Base-by-base conservation (phyloP, 2,888 invertebrate species). In the Zaprionus obscuricornis region DNA sequence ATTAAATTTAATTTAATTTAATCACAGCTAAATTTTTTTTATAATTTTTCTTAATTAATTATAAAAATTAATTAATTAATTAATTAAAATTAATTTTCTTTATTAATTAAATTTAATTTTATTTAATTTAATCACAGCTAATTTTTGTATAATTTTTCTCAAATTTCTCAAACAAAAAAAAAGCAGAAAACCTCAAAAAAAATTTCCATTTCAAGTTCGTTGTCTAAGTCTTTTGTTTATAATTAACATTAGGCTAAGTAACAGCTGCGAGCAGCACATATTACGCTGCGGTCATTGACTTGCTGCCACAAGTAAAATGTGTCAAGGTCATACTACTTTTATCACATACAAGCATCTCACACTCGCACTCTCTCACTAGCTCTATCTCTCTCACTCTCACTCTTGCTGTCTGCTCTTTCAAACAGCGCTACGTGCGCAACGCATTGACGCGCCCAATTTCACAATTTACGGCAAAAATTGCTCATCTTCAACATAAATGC, bases 391-490 rank as follows among this genome's bases (percentile, higher is more conserved):
- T 18, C 62, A 7, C 7, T 40, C 10, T 36, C 34, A 1, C 3
- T 7, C 3, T 7, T 14, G 4, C 31, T 4, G n/a, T 39, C 60
- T 5, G 18, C 29, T 39, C 56, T 40, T 47, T 33, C 67, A 36
- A 14, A 18, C 42, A 17, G 27, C 26, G 24, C 56, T 75, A 83
- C 84, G 84, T 84, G 75, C 51, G 47, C 49, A 34, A 27, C 57
- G n/a, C n/a, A n/a, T n/a, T n/a, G 42, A 16, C 56, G 37, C 52
- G 27, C 29, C 39, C 33, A 65, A 76, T 78, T 78, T 85, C 77
- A 78, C 83, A 78, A 85, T 46, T 37, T 40, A 10, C 37, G 11
- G 31, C 55, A 71, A 59, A 46, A 51, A 57, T 39, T 55, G 49
- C 58, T 57, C 64, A 58, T 57, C 49, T 22, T 22, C 14, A n/a